Evolutionary conservation across 2,888 invertebrate genomes (phyloP).

Genomic region (Lamellibrachia satsuma): DNA sequence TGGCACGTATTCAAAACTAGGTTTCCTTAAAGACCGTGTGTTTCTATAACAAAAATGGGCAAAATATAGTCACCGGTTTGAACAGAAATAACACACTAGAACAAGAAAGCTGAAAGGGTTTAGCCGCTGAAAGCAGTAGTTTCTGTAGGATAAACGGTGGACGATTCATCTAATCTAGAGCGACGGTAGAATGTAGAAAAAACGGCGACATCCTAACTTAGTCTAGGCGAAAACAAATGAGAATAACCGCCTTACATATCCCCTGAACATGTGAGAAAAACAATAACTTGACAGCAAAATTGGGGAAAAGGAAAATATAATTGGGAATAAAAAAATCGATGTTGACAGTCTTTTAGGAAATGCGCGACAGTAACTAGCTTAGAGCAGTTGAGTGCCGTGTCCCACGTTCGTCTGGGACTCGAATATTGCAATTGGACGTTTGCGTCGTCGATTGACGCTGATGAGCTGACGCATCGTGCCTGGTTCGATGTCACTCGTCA

Average conservation of each 20-base stretch:
- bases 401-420: not conserved
- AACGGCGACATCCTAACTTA: not conserved
- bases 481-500: conserved; percentile 1
- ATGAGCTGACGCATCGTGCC: not conserved
- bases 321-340: not conserved
- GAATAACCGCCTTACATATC: not conserved
- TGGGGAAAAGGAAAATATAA: not conserved
- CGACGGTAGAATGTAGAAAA: not conserved
- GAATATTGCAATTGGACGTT: not conserved
- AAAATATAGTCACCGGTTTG: not conserved
- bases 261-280: not conserved
- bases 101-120: not conserved
- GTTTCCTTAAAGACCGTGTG: not conserved
- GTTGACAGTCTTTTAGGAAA: not conserved
- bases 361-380: not conserved
- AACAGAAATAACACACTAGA: not conserved
- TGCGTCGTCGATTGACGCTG: not conserved
- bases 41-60: not conserved
- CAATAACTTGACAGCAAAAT: not conserved
- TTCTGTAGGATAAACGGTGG: not conserved
- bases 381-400: not conserved
- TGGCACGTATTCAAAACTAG: not conserved
- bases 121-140: not conserved
- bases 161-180: not conserved
- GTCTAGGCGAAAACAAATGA: not conserved